Evolutionary conservation across 2,113 vertebrate genomes (phyloP), one percentile per base, ranked within the genome.

Genomic region (Echinops telfairi): DNA sequence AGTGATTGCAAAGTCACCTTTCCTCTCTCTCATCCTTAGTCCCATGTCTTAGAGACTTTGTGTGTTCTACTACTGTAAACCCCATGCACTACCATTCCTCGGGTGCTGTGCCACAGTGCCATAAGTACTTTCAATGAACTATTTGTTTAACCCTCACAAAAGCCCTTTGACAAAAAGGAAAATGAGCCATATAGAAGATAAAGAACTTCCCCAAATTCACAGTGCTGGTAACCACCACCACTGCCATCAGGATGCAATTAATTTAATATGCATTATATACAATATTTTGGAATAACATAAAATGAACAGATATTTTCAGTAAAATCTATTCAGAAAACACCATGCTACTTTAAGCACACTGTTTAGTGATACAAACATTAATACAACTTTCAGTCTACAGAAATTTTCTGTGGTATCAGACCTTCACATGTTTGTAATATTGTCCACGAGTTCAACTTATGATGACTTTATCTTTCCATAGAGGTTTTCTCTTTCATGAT

Each of bases 101-200:
- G 64, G 77, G 31, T 89, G 25, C 17, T 79, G 36, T 95, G 19
- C 20, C 25, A 80, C 43, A 76, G 31, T 38, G 85, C 80, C 77
- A 58, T 38, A 93, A 88, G 84, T 88, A 12, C 43, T 95, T 89
- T 40, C 87, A 60, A 75, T 83, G 70, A 7, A 86, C 0, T 36
- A 43, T 76, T 78, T 86, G 79, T 70, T 89, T 96, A 89, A 76
- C 64, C 16, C 10, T 68, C 33, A 88, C 7, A 89, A 96, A 93
- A 79, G 6, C 16, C 60, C 20, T 77, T 85, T 95, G 71, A 33
- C 6, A 89, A 60, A 81, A 81, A 83, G 5, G 11, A 93, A 95
- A 92, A 70, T 83, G 16, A 88, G 25, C 29, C 16, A 86, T 12
- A 83, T 15, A 80, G 25, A 86, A 84, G 16, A 86, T 38, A 92